A percentile compares a stretch with the other conserved stretches of the same genome.
phyloP scores from a whole-genome alignment of 2,888 invertebrate species.

The Eupithecia inturbata region DNA sequence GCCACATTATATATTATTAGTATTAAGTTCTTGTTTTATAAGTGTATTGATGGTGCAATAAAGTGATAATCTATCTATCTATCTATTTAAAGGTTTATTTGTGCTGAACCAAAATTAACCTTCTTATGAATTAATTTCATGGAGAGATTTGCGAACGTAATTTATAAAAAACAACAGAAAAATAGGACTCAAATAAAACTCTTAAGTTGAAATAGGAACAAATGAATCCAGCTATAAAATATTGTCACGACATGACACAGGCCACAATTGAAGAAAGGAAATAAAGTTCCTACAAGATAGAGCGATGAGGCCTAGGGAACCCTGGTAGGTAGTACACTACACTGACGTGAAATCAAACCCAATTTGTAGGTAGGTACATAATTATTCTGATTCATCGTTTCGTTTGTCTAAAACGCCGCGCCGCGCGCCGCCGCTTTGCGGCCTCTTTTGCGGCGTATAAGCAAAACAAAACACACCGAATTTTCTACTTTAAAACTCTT shows the following conservation, averaged over 20 bases:
- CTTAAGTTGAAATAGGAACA: neutral
- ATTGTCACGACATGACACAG: neutral
- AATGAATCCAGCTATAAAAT: neutral
- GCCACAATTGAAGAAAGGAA: neutral
- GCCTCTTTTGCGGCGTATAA: no score
- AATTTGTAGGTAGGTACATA: no score
- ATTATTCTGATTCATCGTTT: neutral
- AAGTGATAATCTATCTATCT: no score
- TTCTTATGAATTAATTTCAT: neutral
- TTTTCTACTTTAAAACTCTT: neutral
- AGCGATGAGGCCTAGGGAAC: no score
- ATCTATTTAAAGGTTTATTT: neutral
- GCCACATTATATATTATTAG: no score
- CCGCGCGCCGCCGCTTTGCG: neutral
- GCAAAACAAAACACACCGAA: neutral
- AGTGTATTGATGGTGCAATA: no score
- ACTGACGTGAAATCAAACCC: neutral
- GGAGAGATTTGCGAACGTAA: neutral
- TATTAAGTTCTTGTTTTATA: no score
- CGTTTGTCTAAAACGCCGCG: neutral
- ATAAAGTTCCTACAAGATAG: neutral
- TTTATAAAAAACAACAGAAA: neutral
- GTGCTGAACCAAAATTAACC: neutral
- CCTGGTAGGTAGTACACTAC: no score
- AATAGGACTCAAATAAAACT: neutral